Evolutionary conservation across 1,140 invertebrate genomes (phyloP), one percentile per base, ranked within the genome.

Genomic region (Trachymyrmex septentrionalis): DNA sequence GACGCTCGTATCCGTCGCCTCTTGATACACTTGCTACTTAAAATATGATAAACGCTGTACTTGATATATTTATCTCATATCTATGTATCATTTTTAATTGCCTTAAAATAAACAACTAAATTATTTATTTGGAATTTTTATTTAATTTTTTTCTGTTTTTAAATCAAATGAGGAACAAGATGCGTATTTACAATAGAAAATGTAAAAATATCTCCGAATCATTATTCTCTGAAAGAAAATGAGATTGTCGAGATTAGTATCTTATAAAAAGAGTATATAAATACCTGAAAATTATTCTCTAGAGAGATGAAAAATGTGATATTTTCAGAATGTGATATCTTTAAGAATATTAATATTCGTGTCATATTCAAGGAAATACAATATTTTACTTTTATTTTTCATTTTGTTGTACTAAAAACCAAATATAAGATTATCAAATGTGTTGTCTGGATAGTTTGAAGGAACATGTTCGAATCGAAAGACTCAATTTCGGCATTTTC

Each of bases 1-100:
- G 86, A 63, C 85, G 77, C 77, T 86, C 50, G 61, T 87, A 81
- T 85, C 78, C 82, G 63, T 89, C 55, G 59, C 64, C 76, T 57
- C 30, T 82, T 81, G 53, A 50, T 57, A 30, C 19, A 50, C 6
- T 48, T 27, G 80, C n/a, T 50, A 34, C 27, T 82, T 82, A 3
- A 73, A 21, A 55, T 72, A 61, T 34, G 27, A 80, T 84, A 24
- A 55, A 16, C 27, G 61, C 55, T 38, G 21, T 63, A 64, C 30
- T 71, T 86, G 48, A 34, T 24, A 3, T 19, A 7, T 30, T 44
- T 44, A 30, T 55, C 44, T 57, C 3, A 30, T 21, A 86, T 69
- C 78, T 66, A 57, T 76, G 86, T 90, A 86, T 80, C 61, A 19
- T 66, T 34, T 66, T 66, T 66, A 66, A 66, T 34, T 66, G 19